Conservation (phyloP, 2,797 vertebrate genomes). For the Emydoidea blandingii region DNA sequence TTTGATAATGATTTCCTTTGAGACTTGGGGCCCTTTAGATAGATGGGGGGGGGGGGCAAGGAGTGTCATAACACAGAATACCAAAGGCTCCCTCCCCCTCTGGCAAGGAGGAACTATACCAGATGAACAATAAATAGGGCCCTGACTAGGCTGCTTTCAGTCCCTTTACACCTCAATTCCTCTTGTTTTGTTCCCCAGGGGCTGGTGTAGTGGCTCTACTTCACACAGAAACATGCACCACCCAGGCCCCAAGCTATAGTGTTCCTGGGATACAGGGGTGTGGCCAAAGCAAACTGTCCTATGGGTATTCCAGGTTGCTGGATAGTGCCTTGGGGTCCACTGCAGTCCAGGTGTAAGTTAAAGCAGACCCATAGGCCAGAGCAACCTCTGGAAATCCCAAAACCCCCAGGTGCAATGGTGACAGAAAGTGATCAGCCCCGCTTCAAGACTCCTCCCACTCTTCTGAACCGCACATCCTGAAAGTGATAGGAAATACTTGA, state of each 20-base stretch:
- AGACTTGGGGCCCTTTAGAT: neutral
- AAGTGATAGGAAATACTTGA: neutral
- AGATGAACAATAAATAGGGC: neutral
- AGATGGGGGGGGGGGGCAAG: too few relatives aligned
- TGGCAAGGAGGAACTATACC: neutral
- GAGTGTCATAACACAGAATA: neutral
- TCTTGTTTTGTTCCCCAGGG: neutral
- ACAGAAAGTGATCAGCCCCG: neutral
- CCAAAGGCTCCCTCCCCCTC: too few relatives aligned
- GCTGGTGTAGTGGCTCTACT: neutral
- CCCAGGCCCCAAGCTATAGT: accelerated
- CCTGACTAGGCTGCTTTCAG: neutral
- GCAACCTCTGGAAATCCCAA: neutral
- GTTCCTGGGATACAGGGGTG: neutral
- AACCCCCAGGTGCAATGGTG: neutral
- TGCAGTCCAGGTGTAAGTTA: neutral
- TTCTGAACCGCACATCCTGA: neutral
- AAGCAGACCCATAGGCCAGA: neutral
- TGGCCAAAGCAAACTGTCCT: accelerated
- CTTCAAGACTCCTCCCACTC: neutral
- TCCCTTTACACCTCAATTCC: neutral
- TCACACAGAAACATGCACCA: accelerated
- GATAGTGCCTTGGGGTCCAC: neutral
- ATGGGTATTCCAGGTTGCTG: neutral
- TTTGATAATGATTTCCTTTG: neutral